These are phyloP conservation scores for Machimus rusticus DNA, from an alignment of 2,888 invertebrate genomes.

Conservation along the genomic window DNA sequence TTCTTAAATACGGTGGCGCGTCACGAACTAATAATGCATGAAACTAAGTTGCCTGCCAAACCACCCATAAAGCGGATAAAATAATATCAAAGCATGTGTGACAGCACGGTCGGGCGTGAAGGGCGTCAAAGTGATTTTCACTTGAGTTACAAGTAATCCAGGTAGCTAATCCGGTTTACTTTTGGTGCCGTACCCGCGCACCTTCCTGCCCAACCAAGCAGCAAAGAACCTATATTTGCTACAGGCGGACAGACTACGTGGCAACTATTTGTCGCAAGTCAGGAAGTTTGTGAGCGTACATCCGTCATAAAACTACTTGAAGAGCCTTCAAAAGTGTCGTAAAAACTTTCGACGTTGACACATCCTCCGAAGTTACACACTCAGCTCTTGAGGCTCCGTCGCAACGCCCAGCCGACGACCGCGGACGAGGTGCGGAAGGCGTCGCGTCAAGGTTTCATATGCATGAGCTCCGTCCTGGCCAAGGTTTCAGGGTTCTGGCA, in stretches of 20 bases:
- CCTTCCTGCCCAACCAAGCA: neutral
- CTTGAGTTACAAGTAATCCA: conserved; percentile 8
- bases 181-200: neutral
- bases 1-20: neutral
- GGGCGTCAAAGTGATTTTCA: neutral
- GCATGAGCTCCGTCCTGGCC: no score
- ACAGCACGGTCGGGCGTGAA: neutral
- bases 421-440: neutral
- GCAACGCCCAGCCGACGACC: neutral
- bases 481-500: neutral
- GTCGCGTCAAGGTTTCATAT: no score
- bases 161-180: neutral
- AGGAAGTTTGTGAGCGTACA: neutral
- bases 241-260: neutral
- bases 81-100: neutral
- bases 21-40: neutral
- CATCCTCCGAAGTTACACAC: neutral
- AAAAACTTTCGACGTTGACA: conserved; percentile 9
- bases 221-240: neutral
- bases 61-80: neutral
- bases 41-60: neutral
- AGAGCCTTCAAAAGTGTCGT: neutral
- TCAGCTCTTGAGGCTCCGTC: neutral
- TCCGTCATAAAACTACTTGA: conserved; percentile 3
- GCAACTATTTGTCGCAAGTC: neutral